Evolutionary conservation across 2,797 vertebrate genomes (phyloP).

Genomic region (Rhinophrynus dorsalis): DNA sequence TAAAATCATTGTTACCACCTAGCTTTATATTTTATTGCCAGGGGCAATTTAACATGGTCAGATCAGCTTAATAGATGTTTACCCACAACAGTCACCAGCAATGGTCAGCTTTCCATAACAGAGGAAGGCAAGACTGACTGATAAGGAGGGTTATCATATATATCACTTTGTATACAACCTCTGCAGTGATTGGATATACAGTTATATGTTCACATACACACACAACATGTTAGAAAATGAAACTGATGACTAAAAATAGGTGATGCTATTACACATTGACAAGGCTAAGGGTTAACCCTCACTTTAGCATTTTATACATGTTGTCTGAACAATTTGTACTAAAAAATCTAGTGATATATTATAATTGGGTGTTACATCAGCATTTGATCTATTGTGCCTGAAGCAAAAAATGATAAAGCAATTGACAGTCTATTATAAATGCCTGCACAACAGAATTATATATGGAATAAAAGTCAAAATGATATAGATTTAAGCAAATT

Average conservation of each 20-base stretch:
- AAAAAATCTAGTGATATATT: not conserved
- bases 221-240: not conserved
- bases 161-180: not conserved
- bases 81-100: slow-evolving; percentile 19
- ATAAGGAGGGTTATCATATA: slow-evolving; percentile 20
- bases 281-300: not conserved
- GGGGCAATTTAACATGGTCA: slow-evolving; percentile 45
- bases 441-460: not conserved
- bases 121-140: not conserved
- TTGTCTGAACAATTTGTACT: slow-evolving; percentile 10
- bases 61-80: slow-evolving; percentile 42
- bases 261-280: slow-evolving; percentile 25
- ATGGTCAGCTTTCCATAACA: slow-evolving; percentile 6
- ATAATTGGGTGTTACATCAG: not conserved
- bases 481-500: too few relatives aligned
- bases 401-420: not conserved
- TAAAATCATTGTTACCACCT: slow-evolving; percentile 58
- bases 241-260: not conserved
- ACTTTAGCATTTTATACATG: slow-evolving; percentile 8
- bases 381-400: not conserved
- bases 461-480: too few relatives aligned
- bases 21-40: slow-evolving; percentile 46
- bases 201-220: not conserved
- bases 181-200: not conserved
- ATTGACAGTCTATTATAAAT: not conserved